Base-by-base conservation (phyloP, 2,888 invertebrate species). In the Liodrosophila aerea region DNA sequence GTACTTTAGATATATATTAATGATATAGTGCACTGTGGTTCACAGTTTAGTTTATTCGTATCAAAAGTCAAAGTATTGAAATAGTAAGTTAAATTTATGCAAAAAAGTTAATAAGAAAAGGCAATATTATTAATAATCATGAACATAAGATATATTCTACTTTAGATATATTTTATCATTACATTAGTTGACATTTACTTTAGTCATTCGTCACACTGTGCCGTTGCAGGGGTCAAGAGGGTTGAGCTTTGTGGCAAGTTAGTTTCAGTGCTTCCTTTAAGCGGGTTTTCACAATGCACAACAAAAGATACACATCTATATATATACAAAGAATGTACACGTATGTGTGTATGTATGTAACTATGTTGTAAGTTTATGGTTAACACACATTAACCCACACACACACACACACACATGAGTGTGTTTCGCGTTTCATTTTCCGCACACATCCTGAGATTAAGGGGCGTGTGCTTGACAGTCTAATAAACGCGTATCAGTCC, bases 401-500 rank as follows among this genome's bases (percentile, higher is more conserved):
- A 11, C 37, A 37, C 18, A 30, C 37, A 16, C 37, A 41, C 18
- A 40, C 41, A 68, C 36, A 63, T 37, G 34, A 47, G 64, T 49
- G 66, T 30, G 45, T 22, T 22, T 22, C 47, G 60, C 37, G 34
- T 46, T 56, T 18, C 52, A 15, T 18, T 15, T 16, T 16, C 16
- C 15, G 37, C 37, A 64, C 59, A 34, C 73, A 73, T 70, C 71
- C 68, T 57, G 57, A 72, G 72, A 73, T 83, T 72, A 73, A 22
- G 69, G 51, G 68, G 76, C 77, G 70, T 81, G 84, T 77, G 69
- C 69, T 74, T 82, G 84, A 84, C 81, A 82, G 84, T 69, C 72
- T 69, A 85, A 82, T 82, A 85, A 81, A 84, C 75, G 84, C 77
- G 74, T 73, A 85, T 85, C 81, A 85, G 75, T 64, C 64, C 72